Percentiles rank a stretch among this genome's conserved stretches.
phyloP scores from a whole-genome alignment of 2,113 vertebrate species.

The Dendropsophus ebraccatus region DNA sequence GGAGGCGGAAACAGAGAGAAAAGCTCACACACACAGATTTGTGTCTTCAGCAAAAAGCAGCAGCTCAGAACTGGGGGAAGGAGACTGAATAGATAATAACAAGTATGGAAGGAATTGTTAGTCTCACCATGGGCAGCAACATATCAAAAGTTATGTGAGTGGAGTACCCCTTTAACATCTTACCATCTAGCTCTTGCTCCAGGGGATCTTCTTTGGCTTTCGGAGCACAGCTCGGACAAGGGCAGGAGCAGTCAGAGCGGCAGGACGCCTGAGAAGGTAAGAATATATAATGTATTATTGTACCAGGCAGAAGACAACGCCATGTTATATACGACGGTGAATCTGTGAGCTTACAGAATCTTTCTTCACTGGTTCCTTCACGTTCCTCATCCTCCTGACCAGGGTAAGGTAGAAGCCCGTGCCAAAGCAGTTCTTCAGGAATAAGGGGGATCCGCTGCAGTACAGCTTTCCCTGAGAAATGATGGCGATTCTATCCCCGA shows the following conservation, averaged over 20 bases:
- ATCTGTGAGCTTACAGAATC: conserved; percentile 70
- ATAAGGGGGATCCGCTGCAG: conserved; percentile 90
- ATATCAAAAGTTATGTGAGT: no score
- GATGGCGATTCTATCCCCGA: conserved; percentile 91
- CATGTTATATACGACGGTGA: not conserved
- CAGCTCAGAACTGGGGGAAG: no score
- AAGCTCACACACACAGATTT: no score
- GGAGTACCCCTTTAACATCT: no score
- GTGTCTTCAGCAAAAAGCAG: no score
- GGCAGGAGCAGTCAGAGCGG: conserved; percentile 77
- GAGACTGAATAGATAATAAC: no score
- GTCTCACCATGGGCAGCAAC: no score
- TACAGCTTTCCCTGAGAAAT: conserved; percentile 88
- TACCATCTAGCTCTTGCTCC: conserved; percentile 86
- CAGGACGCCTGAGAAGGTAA: conserved; percentile 68
- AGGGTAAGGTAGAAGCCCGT: conserved; percentile 93
- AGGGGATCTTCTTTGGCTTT: conserved; percentile 65
- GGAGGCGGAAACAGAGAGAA: no score
- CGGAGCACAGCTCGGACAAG: conserved; percentile 75
- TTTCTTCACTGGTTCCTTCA: conserved; percentile 63
- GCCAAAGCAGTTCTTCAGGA: conserved; percentile 90
- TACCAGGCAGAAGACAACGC: not conserved
- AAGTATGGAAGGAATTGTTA: no score
- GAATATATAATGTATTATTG: not conserved
- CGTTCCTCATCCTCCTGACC: conserved; percentile 82